Conservation (phyloP, 2,797 vertebrate genomes). For the Okamejei kenojei region DNA sequence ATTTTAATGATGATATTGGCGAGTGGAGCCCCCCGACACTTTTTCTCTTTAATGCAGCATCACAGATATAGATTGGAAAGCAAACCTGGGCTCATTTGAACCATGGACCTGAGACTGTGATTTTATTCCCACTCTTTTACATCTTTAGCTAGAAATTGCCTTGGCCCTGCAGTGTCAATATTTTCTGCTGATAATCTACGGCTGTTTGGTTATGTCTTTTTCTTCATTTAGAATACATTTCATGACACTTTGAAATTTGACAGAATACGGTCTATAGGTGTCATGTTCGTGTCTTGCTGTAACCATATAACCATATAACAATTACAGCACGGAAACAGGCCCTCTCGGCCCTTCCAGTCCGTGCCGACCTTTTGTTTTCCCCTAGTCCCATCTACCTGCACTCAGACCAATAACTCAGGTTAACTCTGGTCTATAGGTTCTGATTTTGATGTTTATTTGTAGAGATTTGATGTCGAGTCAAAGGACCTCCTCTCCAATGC, state of each 20-base stretch:
- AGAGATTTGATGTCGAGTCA: conserved; percentile 86
- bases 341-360: too few relatives aligned
- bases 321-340: too few relatives aligned
- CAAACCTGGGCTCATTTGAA: background rate
- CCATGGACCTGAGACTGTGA: background rate
- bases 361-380: too few relatives aligned
- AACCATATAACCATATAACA: too few relatives aligned
- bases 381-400: too few relatives aligned
- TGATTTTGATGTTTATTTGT: conserved; percentile 37
- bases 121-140: background rate
- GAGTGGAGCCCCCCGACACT: background rate
- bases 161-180: background rate
- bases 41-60: background rate
- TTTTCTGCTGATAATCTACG: background rate
- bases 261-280: background rate
- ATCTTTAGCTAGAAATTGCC: background rate
- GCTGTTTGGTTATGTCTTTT: background rate
- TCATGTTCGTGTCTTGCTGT: background rate
- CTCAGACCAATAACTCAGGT: too few relatives aligned
- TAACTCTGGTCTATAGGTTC: background rate
- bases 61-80: background rate
- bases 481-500: conserved; percentile 56
- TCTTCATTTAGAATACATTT: background rate
- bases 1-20: background rate
- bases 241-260: background rate